Conservation (phyloP, 2,888 invertebrate genomes). For the Lasioglossum vierecki region DNA sequence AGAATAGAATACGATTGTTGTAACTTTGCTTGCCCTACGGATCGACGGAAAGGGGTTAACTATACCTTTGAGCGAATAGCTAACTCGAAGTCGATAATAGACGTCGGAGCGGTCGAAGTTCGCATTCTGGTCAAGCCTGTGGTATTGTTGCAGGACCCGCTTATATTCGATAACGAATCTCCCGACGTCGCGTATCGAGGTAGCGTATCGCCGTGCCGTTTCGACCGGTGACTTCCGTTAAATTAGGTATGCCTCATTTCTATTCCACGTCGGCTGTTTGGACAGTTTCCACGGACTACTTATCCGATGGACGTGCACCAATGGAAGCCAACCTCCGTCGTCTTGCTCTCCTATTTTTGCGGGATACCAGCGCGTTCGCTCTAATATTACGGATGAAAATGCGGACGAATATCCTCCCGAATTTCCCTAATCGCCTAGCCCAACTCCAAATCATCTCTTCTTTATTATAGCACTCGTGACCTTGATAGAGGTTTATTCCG, state of each 20-base stretch:
- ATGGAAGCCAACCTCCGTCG: neutral
- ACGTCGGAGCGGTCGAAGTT: neutral
- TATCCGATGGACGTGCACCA: conserved; percentile 19
- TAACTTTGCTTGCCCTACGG: conserved; percentile 17
- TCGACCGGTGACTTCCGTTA: conserved; percentile 16
- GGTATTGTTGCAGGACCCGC: conserved; percentile 7
- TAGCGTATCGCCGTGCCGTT: conserved; percentile 5
- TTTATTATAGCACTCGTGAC: neutral
- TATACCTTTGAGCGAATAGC: conserved; percentile 38
- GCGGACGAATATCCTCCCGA: neutral
- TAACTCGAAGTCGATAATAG: conserved; percentile 24
- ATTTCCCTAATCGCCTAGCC: neutral
- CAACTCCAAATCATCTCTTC: neutral
- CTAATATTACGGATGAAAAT: neutral
- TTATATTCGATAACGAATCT: conserved; percentile 41
- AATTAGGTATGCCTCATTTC: conserved; percentile 41
- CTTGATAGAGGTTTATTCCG: neutral
- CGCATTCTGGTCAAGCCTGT: conserved; percentile 17
- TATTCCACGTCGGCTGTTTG: conserved; percentile 21
- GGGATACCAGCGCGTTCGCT: too few species aligned
- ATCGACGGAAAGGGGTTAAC: conserved; percentile 47
- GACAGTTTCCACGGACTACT: conserved; percentile 29
- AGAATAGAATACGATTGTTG: neutral
- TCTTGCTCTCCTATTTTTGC: conserved; percentile 7
- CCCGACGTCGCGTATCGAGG: conserved; percentile 3